A percentile compares a stretch with the other conserved stretches of the same genome.
Conservation (phyloP, 2,113 vertebrate genomes). For the Sporophila hypoxantha region DNA sequence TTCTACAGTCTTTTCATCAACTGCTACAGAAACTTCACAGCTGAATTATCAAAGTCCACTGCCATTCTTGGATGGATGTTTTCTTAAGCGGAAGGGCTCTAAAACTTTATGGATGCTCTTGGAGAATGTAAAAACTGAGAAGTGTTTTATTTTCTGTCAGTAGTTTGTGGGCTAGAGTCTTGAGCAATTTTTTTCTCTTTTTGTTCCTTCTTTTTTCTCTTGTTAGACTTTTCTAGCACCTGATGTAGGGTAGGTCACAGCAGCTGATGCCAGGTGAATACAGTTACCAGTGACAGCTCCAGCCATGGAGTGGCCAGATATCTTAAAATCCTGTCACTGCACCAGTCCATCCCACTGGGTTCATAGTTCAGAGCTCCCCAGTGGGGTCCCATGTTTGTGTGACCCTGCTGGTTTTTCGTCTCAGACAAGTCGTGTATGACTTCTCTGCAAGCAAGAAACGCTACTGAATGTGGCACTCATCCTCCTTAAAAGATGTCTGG, state of each 20-base stretch:
- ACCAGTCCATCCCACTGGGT: background rate
- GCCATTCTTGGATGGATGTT: background rate
- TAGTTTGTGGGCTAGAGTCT: background rate
- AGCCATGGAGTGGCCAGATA: rapidly evolving
- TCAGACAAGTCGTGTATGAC: background rate
- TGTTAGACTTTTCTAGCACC: background rate
- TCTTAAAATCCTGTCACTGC: background rate
- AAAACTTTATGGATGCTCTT: background rate
- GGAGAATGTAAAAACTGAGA: background rate
- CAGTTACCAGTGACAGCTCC: background rate
- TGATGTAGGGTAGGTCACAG: rapidly evolving
- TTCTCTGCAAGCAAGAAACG: background rate
- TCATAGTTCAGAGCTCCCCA: background rate
- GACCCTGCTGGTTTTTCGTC: background rate
- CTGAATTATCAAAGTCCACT: background rate
- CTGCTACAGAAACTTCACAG: background rate
- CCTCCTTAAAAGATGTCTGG: background rate
- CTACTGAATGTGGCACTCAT: rapidly evolving
- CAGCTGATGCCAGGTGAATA: background rate
- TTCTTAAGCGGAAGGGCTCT: background rate
- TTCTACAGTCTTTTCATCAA: background rate
- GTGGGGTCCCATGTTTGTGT: background rate
- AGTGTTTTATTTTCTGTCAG: background rate
- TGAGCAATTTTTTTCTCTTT: background rate
- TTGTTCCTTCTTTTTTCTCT: background rate